These are phyloP conservation scores for Iguana delicatissima DNA, from an alignment of 2,797 vertebrate species.

Conservation along the genomic window DNA sequence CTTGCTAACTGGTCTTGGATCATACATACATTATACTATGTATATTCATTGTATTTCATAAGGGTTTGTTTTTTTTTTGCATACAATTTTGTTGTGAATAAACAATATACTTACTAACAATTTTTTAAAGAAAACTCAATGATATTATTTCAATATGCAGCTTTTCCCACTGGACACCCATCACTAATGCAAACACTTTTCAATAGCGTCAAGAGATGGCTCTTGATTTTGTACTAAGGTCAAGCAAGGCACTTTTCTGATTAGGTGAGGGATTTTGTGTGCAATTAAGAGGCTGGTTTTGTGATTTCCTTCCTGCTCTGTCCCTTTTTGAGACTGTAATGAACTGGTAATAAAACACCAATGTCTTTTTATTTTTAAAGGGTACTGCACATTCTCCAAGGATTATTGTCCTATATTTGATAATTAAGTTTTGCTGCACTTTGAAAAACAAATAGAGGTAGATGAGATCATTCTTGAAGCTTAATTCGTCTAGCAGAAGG, in stretches of 20 bases:
- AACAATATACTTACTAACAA: background rate
- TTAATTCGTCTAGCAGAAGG: background rate
- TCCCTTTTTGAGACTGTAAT: background rate
- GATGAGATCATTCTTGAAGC: background rate
- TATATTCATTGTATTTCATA: background rate
- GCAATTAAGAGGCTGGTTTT: background rate
- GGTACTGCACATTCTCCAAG: background rate
- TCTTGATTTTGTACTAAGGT: background rate
- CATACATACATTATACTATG: too few relatives aligned
- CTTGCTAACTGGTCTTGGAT: background rate
- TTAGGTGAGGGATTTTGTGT: background rate
- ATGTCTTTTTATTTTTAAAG: background rate
- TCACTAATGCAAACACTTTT: background rate
- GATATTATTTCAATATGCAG: background rate
- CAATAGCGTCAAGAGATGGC: background rate
- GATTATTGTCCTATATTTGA: constrained; percentile 1
- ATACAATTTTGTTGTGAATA: background rate
- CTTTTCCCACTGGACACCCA: background rate
- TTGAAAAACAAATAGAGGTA: constrained; percentile 9
- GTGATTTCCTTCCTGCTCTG: background rate
- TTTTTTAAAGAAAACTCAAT: background rate
- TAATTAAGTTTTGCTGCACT: background rate
- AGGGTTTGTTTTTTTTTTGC: background rate
- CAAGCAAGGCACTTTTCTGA: background rate
- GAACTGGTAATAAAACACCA: background rate